Percentiles rank a stretch among this genome's conserved stretches.
Evolutionary conservation across 2,797 vertebrate species (phyloP).

Genomic region (Mus minutoides): DNA sequence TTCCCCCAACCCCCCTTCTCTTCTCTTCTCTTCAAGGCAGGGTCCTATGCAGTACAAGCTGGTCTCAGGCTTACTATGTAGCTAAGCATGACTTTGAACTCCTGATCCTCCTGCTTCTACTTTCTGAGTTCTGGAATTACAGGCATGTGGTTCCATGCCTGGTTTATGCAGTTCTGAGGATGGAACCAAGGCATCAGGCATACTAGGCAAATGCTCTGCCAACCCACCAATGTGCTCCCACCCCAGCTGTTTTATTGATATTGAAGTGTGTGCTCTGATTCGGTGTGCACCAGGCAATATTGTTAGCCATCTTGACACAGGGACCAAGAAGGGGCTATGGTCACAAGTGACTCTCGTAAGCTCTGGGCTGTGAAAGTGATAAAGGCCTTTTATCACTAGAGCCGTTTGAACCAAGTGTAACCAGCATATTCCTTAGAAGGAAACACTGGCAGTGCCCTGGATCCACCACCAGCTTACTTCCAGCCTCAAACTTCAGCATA

Average conservation of each 20-base stretch:
- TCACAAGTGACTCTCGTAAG: not conserved
- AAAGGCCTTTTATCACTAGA: no score
- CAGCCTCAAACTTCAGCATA: not conserved
- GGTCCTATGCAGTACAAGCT: not conserved
- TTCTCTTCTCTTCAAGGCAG: not conserved
- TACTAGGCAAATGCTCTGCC: not conserved
- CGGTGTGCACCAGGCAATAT: not conserved
- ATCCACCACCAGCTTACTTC: not conserved
- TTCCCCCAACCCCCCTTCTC: fast-evolving
- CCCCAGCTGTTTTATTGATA: not conserved
- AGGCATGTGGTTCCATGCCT: not conserved
- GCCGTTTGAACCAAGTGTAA: not conserved
- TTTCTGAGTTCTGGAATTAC: no score
- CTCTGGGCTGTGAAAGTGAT: not conserved
- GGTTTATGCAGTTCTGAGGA: not conserved
- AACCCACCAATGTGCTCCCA: not conserved
- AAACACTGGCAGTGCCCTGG: not conserved
- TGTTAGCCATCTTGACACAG: not conserved
- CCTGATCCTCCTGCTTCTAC: not conserved
- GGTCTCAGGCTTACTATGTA: not conserved
- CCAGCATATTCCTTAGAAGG: not conserved
- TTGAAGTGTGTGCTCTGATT: not conserved
- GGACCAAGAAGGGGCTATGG: not conserved
- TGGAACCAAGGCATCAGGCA: not conserved
- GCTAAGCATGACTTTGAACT: not conserved